Conservation (phyloP, 2,797 vertebrate genomes). For the Myotis vivesi region DNA sequence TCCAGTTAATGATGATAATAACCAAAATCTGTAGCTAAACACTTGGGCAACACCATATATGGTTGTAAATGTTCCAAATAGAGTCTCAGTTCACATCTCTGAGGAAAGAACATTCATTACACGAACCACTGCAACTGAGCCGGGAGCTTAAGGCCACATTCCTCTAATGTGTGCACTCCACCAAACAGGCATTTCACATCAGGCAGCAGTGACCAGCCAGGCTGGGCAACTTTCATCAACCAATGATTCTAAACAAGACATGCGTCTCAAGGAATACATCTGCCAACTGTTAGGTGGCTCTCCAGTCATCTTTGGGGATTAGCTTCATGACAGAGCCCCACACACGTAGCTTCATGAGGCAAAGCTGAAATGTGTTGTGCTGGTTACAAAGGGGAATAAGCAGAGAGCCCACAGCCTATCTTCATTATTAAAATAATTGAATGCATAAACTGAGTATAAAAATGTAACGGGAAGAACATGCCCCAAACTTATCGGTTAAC, state of each 20-base stretch:
- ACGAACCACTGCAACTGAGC: neutral
- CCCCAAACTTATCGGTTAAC: neutral
- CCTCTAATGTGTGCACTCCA: neutral
- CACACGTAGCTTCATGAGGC: neutral
- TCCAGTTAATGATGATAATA: neutral
- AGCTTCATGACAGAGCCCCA: neutral
- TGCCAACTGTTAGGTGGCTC: neutral
- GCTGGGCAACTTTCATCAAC: neutral
- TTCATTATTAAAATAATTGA: neutral
- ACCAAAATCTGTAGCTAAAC: neutral
- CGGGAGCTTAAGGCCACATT: neutral
- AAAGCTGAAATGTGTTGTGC: neutral
- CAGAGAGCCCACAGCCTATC: neutral
- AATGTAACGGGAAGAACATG: neutral
- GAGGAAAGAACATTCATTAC: constrained; percentile 12
- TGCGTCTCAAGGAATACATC: neutral
- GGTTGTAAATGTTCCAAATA: neutral
- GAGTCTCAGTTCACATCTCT: neutral
- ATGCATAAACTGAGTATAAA: neutral
- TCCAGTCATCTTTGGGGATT: neutral
- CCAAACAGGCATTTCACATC: neutral
- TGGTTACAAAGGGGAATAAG: neutral
- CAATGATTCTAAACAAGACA: neutral
- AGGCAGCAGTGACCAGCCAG: neutral
- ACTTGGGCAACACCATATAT: neutral